Evolutionary conservation across 1,140 invertebrate species (phyloP), one percentile per base, ranked within the genome.

Genomic region (Megalonaias nervosa): DNA sequence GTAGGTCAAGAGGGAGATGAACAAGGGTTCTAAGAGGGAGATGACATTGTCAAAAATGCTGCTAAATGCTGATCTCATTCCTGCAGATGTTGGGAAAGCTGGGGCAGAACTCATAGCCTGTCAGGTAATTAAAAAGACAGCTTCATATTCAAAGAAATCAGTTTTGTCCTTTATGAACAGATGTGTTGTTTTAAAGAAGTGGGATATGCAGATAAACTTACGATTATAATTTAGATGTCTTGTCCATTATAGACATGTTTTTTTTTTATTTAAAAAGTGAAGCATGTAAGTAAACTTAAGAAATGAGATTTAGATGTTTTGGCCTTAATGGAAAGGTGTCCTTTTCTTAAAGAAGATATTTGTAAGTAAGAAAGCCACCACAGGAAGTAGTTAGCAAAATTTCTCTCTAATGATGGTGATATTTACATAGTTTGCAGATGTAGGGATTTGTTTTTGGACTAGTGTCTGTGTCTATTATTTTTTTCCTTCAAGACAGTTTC

Each of bases 101-200:
- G 88, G 87, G 16, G 86, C 85, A 60, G 87, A 89, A 70, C 82
- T 89, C 0, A 87, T 87, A 56, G 85, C 87, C 23, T 82, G 84
- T 71, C 87, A 88, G 85, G 87, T 88, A 55, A 16, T 17, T 19
- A 21, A 17, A 38, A 68, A 15, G 26, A 68, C 15, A 48, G 26
- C 23, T 68, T 17, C 21, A 48, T 21, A 69, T 69, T 19, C 14
- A 15, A 17, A 48, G 1, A 14, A 55, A 1, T 55, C 56, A 15
- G 38, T 56, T 21, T 67, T 67, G 4, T 17, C 26, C 23, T 62
- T 11, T 67, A 38, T 26, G 11, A 15, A 14, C 48, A 19, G 19
- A 31, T 13, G 23, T 26, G 0, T 16, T 55, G 12, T 38, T 16
- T 68, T 23, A 12, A n/a, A 38, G 11, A 21, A 38, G 9, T 67